A percentile compares a stretch with the other conserved stretches of the same genome.
phyloP scores from a whole-genome alignment of 2,797 vertebrate species.

The Arrhamphus sclerolepis region DNA sequence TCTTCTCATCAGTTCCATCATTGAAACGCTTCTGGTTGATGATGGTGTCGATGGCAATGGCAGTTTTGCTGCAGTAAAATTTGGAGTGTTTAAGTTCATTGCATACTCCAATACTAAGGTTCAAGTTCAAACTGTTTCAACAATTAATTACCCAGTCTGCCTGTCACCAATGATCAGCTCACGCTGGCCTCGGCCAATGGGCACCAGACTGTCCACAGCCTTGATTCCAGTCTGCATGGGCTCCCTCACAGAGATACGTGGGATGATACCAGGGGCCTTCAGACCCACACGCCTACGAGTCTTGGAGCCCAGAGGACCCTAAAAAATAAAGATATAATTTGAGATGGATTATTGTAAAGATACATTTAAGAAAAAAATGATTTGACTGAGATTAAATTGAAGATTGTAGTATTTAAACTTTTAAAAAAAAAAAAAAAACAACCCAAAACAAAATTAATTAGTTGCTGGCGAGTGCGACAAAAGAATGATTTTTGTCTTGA shows the following conservation, averaged over 20 bases:
- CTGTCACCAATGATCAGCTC: slow-evolving; percentile 98
- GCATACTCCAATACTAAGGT: background rate
- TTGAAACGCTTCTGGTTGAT: slow-evolving; percentile 99
- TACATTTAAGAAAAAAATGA: background rate
- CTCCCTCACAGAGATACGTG: slow-evolving; percentile 95
- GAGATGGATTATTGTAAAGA: background rate
- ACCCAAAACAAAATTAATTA: too few species aligned
- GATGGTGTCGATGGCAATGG: slow-evolving; percentile 98
- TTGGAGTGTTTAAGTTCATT: too few species aligned
- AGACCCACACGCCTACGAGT: slow-evolving; percentile 91
- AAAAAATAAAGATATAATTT: background rate
- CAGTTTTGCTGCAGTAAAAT: slow-evolving; percentile 87
- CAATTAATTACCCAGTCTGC: slow-evolving; percentile 90
- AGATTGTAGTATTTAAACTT: background rate
- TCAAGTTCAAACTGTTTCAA: background rate
- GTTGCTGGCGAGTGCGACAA: too few species aligned
- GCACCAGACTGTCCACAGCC: slow-evolving; percentile 97
- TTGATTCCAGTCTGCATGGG: slow-evolving; percentile 99
- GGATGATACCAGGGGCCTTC: slow-evolving; percentile 97
- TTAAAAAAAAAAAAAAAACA: too few species aligned
- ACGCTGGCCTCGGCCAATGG: slow-evolving; percentile 96
- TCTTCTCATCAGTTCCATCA: slow-evolving; percentile 95
- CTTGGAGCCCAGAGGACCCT: slow-evolving; percentile 88
- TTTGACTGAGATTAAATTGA: background rate
- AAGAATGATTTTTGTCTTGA: too few species aligned